Percentiles rank a stretch among this genome's conserved stretches.
These are phyloP conservation scores for Dicroscelio sp. DNA, from an alignment of 2,888 invertebrate species.

Conservation along the genomic window DNA sequence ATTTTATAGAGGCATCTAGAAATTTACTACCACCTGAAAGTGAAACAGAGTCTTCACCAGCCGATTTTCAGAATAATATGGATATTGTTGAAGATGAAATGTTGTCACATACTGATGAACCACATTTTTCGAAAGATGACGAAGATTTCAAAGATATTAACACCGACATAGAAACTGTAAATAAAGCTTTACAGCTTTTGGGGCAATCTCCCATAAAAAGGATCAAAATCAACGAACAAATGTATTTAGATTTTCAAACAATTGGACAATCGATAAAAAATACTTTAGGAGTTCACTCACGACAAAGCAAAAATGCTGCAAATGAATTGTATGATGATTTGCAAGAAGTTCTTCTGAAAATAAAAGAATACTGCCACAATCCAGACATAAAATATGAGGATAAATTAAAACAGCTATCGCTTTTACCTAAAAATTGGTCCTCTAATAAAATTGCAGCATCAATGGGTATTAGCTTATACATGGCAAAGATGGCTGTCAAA, in stretches of 20 bases:
- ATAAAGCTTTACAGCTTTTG: constrained; percentile 15
- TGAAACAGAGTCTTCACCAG: not conserved
- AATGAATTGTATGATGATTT: constrained; percentile 28
- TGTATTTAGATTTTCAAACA: constrained; percentile 28
- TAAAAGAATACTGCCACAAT: constrained; percentile 34
- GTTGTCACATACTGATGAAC: not conserved
- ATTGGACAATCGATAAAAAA: constrained; percentile 31
- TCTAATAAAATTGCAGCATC: constrained; percentile 45
- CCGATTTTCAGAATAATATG: not conserved
- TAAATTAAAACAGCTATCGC: constrained; percentile 12
- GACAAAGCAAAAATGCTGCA: not conserved
- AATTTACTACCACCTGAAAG: not conserved
- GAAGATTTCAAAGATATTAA: not conserved
- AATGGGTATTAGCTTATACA: constrained; percentile 48
- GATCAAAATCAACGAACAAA: constrained; percentile 1
- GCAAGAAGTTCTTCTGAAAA: constrained; percentile 36
- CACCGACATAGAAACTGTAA: not conserved
- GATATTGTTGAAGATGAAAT: not conserved
- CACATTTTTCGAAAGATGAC: not conserved
- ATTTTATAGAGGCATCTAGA: not conserved
- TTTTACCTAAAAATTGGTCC: constrained; percentile 34
- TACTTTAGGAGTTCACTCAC: constrained; percentile 4
- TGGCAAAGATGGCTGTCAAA: constrained; percentile 34
- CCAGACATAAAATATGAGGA: constrained; percentile 30
- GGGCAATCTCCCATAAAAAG: constrained; percentile 37